Conservation (phyloP, 30 jellyfish, hydroid and myxozoan genomes). For the Turritopsis rubra region DNA sequence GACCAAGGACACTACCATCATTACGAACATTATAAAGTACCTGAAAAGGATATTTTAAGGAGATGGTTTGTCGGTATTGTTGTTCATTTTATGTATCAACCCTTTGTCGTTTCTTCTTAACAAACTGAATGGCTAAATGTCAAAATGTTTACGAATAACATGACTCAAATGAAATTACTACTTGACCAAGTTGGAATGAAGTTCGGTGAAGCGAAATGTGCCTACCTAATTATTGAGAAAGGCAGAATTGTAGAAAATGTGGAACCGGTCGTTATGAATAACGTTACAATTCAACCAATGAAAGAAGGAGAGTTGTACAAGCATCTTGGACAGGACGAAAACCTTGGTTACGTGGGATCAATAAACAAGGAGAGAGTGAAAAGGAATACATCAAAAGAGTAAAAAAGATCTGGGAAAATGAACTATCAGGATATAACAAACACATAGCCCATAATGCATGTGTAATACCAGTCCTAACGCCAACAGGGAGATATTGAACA, state of each 20-base stretch:
- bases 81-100: constrained; percentile 2
- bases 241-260: neutral
- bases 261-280: constrained; percentile 11
- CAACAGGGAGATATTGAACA: too few species aligned
- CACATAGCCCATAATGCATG: too few species aligned
- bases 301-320: constrained; percentile 7
- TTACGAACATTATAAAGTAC: neutral
- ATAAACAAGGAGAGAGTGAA: constrained; percentile 8
- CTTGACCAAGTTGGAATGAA: constrained; percentile 9
- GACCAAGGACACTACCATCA: neutral
- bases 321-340: constrained; percentile 10
- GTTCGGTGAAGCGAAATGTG: constrained; percentile 16
- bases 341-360: constrained; percentile 1
- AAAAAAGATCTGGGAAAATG: neutral
- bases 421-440: too few species aligned
- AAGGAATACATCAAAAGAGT: neutral
- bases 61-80: neutral
- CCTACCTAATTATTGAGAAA: neutral
- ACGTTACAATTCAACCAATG: neutral
- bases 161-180: neutral
- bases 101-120: constrained; percentile 11
- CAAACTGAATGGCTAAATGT: constrained; percentile 7
- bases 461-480: too few species aligned
- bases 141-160: neutral
- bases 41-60: constrained; percentile 12